A percentile compares a stretch with the other conserved stretches of the same genome.
These are phyloP conservation scores for Chrysolina haemoptera DNA, from an alignment of 2,888 invertebrate genomes.

Conservation along the genomic window DNA sequence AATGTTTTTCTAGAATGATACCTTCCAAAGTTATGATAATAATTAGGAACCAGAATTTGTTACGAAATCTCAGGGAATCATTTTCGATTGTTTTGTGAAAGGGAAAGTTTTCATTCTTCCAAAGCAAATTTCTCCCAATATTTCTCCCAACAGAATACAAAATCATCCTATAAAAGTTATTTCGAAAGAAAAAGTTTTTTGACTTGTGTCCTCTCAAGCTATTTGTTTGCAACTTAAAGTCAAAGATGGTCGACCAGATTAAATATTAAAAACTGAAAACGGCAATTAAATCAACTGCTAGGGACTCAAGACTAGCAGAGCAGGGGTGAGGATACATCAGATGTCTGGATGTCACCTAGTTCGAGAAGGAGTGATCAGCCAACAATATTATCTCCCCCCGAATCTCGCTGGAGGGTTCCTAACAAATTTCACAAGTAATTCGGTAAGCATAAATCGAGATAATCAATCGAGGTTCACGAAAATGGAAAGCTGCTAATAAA, in stretches of 20 bases:
- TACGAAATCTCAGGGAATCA: too few species aligned
- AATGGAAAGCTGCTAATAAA: conserved; percentile 31
- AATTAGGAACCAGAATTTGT: neutral
- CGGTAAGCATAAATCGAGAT: conserved; percentile 35
- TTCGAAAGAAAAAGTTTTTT: neutral
- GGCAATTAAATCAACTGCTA: neutral
- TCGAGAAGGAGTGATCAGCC: conserved; percentile 28
- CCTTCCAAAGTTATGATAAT: neutral
- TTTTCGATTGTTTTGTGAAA: neutral
- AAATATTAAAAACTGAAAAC: neutral
- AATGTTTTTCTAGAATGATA: neutral
- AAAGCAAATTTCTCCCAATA: neutral
- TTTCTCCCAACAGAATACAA: neutral
- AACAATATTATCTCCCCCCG: conserved; percentile 30
- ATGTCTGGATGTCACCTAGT: conserved; percentile 75
- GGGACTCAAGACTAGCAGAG: neutral
- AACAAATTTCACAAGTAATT: conserved; percentile 39
- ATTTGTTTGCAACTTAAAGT: neutral
- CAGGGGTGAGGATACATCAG: conserved; percentile 65
- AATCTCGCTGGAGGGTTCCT: conserved; percentile 28
- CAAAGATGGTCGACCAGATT: neutral
- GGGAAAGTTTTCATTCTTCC: neutral
- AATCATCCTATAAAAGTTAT: neutral
- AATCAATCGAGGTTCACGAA: conserved; percentile 31
- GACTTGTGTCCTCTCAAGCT: too few species aligned